These are phyloP conservation scores for Machimus atricapillus DNA, from an alignment of 2,888 invertebrate genomes.

Conservation along the genomic window DNA sequence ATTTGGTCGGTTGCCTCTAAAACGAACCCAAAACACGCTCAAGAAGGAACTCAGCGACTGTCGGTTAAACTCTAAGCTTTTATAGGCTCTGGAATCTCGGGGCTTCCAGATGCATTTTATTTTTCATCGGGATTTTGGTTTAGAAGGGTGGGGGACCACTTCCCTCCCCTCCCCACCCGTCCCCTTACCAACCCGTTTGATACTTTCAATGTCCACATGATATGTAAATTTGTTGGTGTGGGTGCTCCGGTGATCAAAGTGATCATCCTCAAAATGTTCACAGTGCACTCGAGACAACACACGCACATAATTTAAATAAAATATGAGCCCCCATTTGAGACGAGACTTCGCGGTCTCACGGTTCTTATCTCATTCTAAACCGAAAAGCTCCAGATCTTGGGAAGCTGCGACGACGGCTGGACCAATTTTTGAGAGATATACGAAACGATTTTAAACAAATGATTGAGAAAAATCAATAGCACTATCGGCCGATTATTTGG, in stretches of 20 bases:
- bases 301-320: not conserved
- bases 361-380: not conserved
- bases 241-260: not conserved
- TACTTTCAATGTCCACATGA: not conserved
- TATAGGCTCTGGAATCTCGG: not conserved
- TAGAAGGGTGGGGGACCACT: not conserved
- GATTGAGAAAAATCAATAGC: not conserved
- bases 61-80: not conserved
- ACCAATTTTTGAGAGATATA: not conserved
- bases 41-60: slow-evolving; percentile 31
- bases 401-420: not conserved
- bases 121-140: not conserved
- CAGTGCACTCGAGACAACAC: not conserved
- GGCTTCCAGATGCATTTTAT: not conserved
- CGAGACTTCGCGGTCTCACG: not conserved
- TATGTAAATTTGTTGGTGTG: not conserved
- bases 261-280: not conserved
- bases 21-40: slow-evolving; percentile 38
- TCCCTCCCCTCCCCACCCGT: not conserved
- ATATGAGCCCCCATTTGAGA: not conserved
- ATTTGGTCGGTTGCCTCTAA: not conserved
- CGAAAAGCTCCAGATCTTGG: not conserved
- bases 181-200: not conserved
- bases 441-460: not conserved
- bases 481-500: not conserved